These are phyloP conservation scores for Cyphomyrus discorhynchus DNA, from an alignment of 2,113 vertebrate species.

Conservation along the genomic window DNA sequence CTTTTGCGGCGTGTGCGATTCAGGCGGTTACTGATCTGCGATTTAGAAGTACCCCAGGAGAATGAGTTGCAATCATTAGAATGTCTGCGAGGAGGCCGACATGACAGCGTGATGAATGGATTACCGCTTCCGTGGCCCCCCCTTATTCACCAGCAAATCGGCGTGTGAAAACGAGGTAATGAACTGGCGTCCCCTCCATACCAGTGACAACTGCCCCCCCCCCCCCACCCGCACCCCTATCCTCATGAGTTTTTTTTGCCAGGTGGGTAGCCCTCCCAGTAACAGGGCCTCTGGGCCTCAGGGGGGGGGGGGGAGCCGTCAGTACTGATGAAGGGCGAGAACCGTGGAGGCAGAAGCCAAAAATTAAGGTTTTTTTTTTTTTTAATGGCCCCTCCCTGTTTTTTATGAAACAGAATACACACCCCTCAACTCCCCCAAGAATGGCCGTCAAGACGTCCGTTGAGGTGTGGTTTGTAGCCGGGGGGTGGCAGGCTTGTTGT, in stretches of 20 bases:
- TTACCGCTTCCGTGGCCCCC: not conserved
- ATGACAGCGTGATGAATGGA: slow-evolving; percentile 1
- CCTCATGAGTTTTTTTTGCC: not conserved
- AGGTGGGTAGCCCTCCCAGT: not conserved
- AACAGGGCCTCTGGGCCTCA: not conserved
- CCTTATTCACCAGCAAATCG: slow-evolving; percentile 1
- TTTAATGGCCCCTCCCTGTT: not conserved
- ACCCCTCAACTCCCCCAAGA: not conserved
- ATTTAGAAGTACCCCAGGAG: not conserved
- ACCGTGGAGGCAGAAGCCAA: not conserved
- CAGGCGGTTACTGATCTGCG: slow-evolving; percentile 4
- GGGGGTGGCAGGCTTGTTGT: not conserved
- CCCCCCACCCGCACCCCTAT: not conserved
- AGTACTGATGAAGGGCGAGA: not conserved
- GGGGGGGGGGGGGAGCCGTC: no score
- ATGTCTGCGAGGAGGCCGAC: not conserved
- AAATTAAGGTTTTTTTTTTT: not conserved
- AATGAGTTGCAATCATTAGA: slow-evolving; percentile 11
- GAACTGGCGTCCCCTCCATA: not conserved
- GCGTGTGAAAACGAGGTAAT: not conserved
- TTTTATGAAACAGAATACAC: not conserved
- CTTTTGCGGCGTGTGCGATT: not conserved
- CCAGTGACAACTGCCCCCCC: not conserved
- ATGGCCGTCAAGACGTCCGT: not conserved
- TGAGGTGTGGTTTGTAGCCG: not conserved